Evolutionary conservation across 2,797 vertebrate genomes (phyloP).

Genomic region (Manis pentadactyla): DNA sequence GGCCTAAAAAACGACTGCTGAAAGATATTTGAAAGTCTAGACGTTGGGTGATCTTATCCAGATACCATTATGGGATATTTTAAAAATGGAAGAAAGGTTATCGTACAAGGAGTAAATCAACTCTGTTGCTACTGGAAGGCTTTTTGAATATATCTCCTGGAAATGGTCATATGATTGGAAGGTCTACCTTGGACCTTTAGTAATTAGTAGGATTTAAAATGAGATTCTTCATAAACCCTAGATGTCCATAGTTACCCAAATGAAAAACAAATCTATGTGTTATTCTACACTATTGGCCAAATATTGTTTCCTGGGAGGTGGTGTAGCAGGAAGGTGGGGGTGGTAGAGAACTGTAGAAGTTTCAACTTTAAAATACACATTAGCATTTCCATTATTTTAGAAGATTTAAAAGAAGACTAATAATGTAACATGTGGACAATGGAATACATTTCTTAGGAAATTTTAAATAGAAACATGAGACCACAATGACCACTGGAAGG

Average conservation of each 20-base stretch:
- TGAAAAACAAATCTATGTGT: neutral
- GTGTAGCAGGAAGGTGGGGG: neutral
- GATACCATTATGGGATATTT: neutral
- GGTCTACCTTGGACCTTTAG: neutral
- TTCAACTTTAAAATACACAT: constrained; percentile 37
- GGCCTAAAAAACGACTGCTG: neutral
- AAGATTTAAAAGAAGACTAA: neutral
- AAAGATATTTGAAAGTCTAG: neutral
- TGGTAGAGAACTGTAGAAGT: neutral
- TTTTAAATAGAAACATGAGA: neutral
- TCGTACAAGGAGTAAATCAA: neutral
- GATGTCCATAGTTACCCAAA: neutral
- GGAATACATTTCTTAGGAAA: neutral
- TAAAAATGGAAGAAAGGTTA: neutral
- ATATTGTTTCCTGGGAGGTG: neutral
- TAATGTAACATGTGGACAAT: neutral
- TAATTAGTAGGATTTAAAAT: constrained; percentile 13
- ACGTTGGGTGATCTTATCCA: neutral
- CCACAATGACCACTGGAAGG: neutral
- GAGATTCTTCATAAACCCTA: neutral
- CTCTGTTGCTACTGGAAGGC: neutral
- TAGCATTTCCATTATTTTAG: constrained; percentile 25
- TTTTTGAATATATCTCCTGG: neutral
- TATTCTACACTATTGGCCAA: neutral
- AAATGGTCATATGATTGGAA: neutral